phyloP scores from a whole-genome alignment of 2,113 vertebrate genomes.

The Etia nguti region DNA sequence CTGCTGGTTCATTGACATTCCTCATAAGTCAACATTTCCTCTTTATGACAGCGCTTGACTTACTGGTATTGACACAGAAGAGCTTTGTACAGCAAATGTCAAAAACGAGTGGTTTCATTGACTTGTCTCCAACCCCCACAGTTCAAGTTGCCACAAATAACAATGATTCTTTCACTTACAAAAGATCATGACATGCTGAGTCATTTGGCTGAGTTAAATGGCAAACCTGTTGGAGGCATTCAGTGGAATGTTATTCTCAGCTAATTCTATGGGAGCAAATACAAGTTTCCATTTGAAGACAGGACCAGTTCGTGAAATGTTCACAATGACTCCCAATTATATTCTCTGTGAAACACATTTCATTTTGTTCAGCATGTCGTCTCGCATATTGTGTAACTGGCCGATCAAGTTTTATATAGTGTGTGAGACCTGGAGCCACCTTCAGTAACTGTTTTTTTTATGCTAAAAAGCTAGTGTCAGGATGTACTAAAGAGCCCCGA shows the following conservation, averaged over 20 bases:
- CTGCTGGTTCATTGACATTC: conserved; percentile 23
- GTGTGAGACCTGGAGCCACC: not conserved
- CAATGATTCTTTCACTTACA: conserved; percentile 21
- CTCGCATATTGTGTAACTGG: not conserved
- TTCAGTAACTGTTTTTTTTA: not conserved
- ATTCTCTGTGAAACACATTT: not conserved
- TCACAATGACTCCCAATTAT: not conserved
- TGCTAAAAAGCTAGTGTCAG: not conserved
- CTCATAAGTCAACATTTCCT: conserved; percentile 24
- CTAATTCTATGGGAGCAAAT: not conserved
- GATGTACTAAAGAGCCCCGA: not conserved
- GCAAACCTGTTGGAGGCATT: conserved; percentile 23
- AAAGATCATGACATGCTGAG: conserved; percentile 13
- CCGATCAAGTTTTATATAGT: not conserved
- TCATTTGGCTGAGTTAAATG: conserved; percentile 10
- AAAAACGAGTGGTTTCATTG: conserved; percentile 23
- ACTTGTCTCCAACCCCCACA: not conserved
- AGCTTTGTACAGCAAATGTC: conserved; percentile 42
- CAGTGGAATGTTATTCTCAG: not conserved
- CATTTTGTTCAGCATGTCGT: not conserved
- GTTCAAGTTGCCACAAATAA: conserved; percentile 16
- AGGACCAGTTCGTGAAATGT: not conserved
- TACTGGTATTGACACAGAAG: not conserved
- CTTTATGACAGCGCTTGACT: conserved; percentile 6
- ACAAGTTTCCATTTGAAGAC: not conserved